A percentile compares a stretch with the other conserved stretches of the same genome.
These are phyloP conservation scores for Nymphalis polychloros DNA, from an alignment of 2,888 invertebrate species.

Conservation along the genomic window DNA sequence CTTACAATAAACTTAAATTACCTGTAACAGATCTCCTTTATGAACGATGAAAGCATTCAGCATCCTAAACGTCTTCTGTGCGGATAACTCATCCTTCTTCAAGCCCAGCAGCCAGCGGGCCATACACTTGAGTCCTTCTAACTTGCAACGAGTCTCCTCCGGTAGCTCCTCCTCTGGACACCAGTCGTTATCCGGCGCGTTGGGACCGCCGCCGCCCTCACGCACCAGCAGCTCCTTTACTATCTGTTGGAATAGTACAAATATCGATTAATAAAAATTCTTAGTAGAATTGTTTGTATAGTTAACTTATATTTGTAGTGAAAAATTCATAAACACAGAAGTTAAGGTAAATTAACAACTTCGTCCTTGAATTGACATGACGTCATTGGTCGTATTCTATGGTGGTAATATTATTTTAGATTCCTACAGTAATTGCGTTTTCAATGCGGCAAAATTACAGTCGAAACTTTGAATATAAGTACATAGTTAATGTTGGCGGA, in stretches of 20 bases:
- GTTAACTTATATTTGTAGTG: too few species aligned
- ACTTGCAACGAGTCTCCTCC: slow-evolving; percentile 94
- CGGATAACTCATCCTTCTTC: slow-evolving; percentile 92
- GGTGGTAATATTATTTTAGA: too few species aligned
- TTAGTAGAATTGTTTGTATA: neutral
- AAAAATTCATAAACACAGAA: too few species aligned
- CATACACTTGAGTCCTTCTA: slow-evolving; percentile 97
- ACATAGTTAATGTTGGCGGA: too few species aligned
- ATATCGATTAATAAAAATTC: neutral
- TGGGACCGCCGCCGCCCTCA: slow-evolving; percentile 83
- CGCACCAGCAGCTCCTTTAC: slow-evolving; percentile 97
- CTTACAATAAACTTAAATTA: slow-evolving; percentile 36
- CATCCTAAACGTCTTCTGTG: slow-evolving; percentile 97
- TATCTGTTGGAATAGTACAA: slow-evolving; percentile 80
- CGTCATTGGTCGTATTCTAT: neutral
- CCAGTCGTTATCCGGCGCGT: slow-evolving; percentile 85
- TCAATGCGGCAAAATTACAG: too few species aligned
- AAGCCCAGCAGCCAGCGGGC: slow-evolving; percentile 97
- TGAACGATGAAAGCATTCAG: slow-evolving; percentile 95
- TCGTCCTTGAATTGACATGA: too few species aligned
- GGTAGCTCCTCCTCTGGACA: slow-evolving; percentile 93
- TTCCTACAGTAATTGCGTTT: too few species aligned
- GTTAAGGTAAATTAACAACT: too few species aligned
- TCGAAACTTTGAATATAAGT: too few species aligned
- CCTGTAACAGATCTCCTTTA: slow-evolving; percentile 91